Evolutionary conservation across 1,140 invertebrate species (phyloP), one percentile per base, ranked within the genome.

Genomic region (Neodiprion lecontei): DNA sequence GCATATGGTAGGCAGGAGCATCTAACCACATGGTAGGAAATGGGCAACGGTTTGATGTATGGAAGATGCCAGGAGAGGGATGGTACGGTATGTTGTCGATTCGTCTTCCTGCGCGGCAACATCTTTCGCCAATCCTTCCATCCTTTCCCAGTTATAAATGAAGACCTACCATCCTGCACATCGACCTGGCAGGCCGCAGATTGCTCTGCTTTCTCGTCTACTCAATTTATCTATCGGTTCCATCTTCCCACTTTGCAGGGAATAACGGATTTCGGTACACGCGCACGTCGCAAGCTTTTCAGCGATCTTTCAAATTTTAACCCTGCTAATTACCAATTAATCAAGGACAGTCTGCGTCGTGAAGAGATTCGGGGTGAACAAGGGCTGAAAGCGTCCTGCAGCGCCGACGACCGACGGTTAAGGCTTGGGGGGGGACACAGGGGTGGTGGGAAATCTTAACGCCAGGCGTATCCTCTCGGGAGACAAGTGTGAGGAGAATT

Each of bases 401-500:
- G 28, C 28, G 28, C 28, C 2, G 28, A 1, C 28, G 28, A 40
- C 28, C 28, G 28, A 40, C 28, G 28, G 28, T 40, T 40, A 40
- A 40, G 28, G 28, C 28, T 40, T 40, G 28, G 28, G 28, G 28
- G 28, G 28, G 53, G 0, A 9, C 11, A 61, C n/a, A 61, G 9
- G 53, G 5, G 53, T 17, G 53, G 11, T 40, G 83, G 81, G 81
- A 79, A 86, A 82, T 87, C 86, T 88, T 85, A 85, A 87, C 83
- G 82, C 83, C 82, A 82, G 82, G 80, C 83, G 82, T 83, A 85
- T 82, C 85, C 85, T 83, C 86, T 75, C n/a, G 83, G 82, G 85
- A 85, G 77, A 76, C 75, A 78, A 84, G 84, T 85, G 85, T 86
- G 85, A 82, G 81, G 81, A 87, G 86, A 87, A 88, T 86, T 88